A percentile compares a stretch with the other conserved stretches of the same genome.
These are phyloP conservation scores for Cerastoderma edule DNA, from an alignment of 2,888 invertebrate genomes.

Conservation along the genomic window DNA sequence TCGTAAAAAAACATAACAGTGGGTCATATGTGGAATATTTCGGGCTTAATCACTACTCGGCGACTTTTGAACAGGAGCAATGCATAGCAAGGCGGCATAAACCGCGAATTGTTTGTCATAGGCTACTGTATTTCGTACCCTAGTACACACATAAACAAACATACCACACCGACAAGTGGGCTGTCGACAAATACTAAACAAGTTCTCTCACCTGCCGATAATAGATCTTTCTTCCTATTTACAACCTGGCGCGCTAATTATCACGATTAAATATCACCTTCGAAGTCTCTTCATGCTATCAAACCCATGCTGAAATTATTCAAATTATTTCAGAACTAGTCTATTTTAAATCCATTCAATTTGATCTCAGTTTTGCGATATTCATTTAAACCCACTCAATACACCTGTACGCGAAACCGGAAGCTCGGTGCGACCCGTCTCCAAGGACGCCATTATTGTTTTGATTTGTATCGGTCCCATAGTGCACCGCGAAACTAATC, in stretches of 20 bases:
- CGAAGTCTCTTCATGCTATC: slow-evolving; percentile 4
- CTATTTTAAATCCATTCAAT: slow-evolving; percentile 22
- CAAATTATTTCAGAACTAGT: neutral
- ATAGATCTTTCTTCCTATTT: neutral
- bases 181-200: slow-evolving; percentile 9
- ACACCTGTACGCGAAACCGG: slow-evolving; percentile 17
- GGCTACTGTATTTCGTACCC: slow-evolving; percentile 24
- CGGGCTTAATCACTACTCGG: too few relatives aligned
- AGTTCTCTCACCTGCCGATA: slow-evolving; percentile 6
- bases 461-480: slow-evolving; percentile 44
- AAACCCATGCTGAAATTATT: slow-evolving; percentile 1
- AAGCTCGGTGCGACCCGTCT: slow-evolving; percentile 57
- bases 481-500: slow-evolving; percentile 31
- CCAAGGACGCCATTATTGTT: slow-evolving; percentile 65
- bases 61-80: too few relatives aligned
- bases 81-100: neutral
- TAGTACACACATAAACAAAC: slow-evolving; percentile 21
- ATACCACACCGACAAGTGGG: slow-evolving; percentile 13
- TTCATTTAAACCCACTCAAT: slow-evolving; percentile 14
- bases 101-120: neutral
- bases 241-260: too few relatives aligned
- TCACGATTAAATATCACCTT: slow-evolving; percentile 8
- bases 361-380: neutral
- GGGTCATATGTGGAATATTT: too few relatives aligned
- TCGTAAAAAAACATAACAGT: too few relatives aligned